phyloP scores from a whole-genome alignment of 2,888 invertebrate species.

The Catocala sponsa region DNA sequence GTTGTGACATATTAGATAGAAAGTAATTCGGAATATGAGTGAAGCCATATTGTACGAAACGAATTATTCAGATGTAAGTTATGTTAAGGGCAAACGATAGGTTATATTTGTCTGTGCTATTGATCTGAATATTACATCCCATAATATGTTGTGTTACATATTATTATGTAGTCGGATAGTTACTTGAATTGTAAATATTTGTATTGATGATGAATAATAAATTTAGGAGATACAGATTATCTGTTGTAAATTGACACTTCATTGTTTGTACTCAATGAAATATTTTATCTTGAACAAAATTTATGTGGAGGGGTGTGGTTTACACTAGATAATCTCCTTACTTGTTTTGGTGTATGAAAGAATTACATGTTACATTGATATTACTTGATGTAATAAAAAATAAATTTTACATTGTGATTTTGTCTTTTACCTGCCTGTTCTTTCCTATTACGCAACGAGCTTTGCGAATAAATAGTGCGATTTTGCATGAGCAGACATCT shows the following conservation, averaged over 20 bases:
- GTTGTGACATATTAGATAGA: slow-evolving; percentile 51
- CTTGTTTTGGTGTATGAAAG: slow-evolving; percentile 58
- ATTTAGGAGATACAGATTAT: slow-evolving; percentile 19
- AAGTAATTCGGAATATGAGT: slow-evolving; percentile 32
- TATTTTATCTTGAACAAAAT: slow-evolving; percentile 36
- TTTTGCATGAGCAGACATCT: too few species aligned
- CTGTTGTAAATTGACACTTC: slow-evolving; percentile 27
- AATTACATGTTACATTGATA: slow-evolving; percentile 72
- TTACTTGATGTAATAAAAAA: slow-evolving; percentile 79
- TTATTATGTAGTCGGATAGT: slow-evolving; percentile 13
- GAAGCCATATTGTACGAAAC: slow-evolving; percentile 31
- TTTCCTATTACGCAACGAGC: too few species aligned
- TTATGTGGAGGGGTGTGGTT: slow-evolving; percentile 29
- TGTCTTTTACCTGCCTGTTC: slow-evolving; percentile 20
- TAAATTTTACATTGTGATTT: slow-evolving; percentile 36
- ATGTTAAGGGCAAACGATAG: slow-evolving; percentile 17
- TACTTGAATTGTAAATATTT: slow-evolving; percentile 32
- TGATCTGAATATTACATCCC: slow-evolving; percentile 45
- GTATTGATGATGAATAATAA: slow-evolving; percentile 13
- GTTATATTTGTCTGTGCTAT: slow-evolving; percentile 20
- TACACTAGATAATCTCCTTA: slow-evolving; percentile 34
- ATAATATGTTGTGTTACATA: slow-evolving; percentile 17
- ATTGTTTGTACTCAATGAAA: slow-evolving; percentile 6
- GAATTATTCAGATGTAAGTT: slow-evolving; percentile 43
- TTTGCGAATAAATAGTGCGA: too few species aligned